Evolutionary conservation across 2,113 vertebrate species (phyloP).

Genomic region (Scomber japonicus): DNA sequence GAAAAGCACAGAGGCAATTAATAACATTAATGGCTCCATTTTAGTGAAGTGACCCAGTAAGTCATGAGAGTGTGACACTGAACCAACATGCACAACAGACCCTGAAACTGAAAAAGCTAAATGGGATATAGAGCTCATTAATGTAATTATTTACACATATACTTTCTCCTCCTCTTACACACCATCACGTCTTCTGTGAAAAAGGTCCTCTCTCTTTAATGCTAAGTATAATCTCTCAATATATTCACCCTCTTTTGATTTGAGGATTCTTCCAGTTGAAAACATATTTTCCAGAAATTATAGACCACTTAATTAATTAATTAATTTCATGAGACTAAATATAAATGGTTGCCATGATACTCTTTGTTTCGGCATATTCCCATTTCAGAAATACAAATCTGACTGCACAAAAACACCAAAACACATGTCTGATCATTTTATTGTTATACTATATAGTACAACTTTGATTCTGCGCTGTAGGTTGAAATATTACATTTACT

Average conservation of each 20-base stretch:
- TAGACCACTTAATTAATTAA: background rate
- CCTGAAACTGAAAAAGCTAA: no score
- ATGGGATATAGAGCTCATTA: no score
- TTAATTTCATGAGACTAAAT: no score
- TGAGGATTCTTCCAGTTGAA: background rate
- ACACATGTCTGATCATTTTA: slow-evolving; percentile 61
- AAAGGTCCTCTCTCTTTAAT: background rate
- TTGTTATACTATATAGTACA: slow-evolving; percentile 77
- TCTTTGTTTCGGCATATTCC: background rate
- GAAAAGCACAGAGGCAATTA: no score
- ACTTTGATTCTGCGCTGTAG: slow-evolving; percentile 54
- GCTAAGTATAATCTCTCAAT: background rate
- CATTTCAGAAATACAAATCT: background rate
- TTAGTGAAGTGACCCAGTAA: no score
- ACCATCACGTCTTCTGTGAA: no score
- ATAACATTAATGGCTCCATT: no score
- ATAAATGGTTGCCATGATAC: no score
- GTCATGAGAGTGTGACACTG: no score
- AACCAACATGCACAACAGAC: no score
- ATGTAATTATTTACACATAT: no score
- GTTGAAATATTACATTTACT: slow-evolving; percentile 74
- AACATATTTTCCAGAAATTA: background rate
- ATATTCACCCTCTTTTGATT: background rate
- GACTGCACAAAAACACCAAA: slow-evolving; percentile 9
- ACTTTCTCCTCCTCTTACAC: no score